A percentile compares a stretch with the other conserved stretches of the same genome.
These are phyloP conservation scores for Pimpla rufipes DNA, from an alignment of 2,888 invertebrate species.

Conservation along the genomic window DNA sequence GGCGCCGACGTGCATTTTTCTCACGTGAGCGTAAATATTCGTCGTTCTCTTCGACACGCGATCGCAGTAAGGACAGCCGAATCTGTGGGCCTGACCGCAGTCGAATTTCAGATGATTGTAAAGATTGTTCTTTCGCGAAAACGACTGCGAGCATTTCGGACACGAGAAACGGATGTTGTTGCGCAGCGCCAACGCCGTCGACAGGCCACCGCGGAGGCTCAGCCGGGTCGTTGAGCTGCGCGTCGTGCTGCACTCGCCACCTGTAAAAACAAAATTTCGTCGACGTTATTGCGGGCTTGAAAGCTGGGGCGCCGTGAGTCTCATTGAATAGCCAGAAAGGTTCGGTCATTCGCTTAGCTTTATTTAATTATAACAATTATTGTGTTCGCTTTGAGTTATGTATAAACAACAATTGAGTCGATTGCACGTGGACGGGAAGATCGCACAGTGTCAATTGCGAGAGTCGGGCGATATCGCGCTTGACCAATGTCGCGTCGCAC, in stretches of 20 bases:
- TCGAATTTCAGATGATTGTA: conserved; percentile 66
- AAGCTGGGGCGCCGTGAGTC: neutral
- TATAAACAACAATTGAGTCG: conserved; percentile 11
- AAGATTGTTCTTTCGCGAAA: conserved; percentile 56
- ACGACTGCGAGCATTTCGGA: conserved; percentile 40
- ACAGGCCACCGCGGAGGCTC: conserved; percentile 13
- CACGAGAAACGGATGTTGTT: conserved; percentile 65
- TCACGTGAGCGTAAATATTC: conserved; percentile 91
- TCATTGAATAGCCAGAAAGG: conserved; percentile 5
- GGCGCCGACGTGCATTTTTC: conserved; percentile 86
- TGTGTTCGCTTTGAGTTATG: neutral
- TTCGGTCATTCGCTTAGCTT: conserved; percentile 11
- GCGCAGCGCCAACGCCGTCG: conserved; percentile 63
- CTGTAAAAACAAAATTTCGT: conserved; percentile 40
- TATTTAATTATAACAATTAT: conserved; percentile 12
- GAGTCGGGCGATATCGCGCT: neutral
- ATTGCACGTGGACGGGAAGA: conserved; percentile 27
- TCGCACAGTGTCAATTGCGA: conserved; percentile 30
- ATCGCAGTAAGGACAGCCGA: conserved; percentile 73
- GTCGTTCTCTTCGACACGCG: conserved; percentile 79
- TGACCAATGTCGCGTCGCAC: neutral
- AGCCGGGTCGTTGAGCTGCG: neutral
- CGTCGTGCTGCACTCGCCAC: neutral
- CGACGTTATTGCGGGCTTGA: conserved; percentile 2
- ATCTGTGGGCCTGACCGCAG: conserved; percentile 75